Evolutionary conservation across 2,797 vertebrate genomes (phyloP).

Genomic region (Psittacula echo): DNA sequence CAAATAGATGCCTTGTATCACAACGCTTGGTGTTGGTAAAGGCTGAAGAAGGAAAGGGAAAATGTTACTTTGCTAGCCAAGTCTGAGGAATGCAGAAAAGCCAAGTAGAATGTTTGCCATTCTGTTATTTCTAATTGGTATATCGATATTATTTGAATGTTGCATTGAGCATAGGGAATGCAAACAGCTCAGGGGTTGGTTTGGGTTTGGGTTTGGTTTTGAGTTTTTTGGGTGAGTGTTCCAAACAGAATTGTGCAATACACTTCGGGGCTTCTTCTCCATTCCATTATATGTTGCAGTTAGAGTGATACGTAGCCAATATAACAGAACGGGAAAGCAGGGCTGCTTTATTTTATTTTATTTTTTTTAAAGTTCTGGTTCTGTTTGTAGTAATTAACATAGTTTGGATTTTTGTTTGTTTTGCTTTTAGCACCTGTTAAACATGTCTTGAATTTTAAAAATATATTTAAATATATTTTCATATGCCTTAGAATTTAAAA

Average conservation of each 20-base stretch:
- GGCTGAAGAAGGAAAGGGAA: background rate
- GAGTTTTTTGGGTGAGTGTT: background rate
- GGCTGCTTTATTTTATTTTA: background rate
- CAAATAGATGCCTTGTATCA: background rate
- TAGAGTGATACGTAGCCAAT: background rate
- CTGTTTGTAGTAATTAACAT: background rate
- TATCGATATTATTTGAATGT: background rate
- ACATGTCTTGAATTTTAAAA: background rate
- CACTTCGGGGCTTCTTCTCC: background rate
- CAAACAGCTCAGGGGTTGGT: accelerated
- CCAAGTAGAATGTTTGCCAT: background rate
- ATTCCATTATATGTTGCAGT: background rate
- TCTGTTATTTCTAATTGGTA: background rate
- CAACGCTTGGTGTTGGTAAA: background rate
- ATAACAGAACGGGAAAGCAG: background rate
- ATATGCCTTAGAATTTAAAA: background rate
- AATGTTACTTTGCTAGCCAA: background rate
- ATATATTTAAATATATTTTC: background rate
- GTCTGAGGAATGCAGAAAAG: background rate
- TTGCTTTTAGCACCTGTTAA: background rate
- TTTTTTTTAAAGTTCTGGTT: background rate
- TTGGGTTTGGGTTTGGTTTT: background rate
- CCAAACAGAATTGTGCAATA: background rate
- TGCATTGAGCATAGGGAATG: background rate
- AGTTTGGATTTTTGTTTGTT: background rate